Evolutionary conservation across 2,797 vertebrate species (phyloP).

Genomic region (Antennarius maculatus): DNA sequence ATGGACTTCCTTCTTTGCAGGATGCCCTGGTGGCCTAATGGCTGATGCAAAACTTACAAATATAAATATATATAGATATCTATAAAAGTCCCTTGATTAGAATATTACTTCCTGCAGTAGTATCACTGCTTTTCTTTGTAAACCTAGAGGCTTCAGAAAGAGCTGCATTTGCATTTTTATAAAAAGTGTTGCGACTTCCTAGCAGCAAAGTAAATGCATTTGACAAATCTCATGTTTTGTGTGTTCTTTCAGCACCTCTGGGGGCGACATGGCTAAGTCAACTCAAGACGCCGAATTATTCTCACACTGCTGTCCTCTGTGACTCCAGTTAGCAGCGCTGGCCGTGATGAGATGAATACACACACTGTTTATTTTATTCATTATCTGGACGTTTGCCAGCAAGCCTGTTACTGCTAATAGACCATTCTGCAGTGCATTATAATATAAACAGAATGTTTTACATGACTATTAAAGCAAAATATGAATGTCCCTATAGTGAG

Average conservation of each 20-base stretch:
- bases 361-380: conserved; percentile 67
- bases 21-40: background rate
- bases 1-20: background rate
- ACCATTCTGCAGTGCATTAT: conserved; percentile 60
- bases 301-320: conserved; percentile 51
- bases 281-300: conserved; percentile 59
- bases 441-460: conserved; percentile 77
- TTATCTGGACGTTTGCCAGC: conserved; percentile 65
- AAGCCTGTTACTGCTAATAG: conserved; percentile 67
- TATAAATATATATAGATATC: too few relatives aligned
- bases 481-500: conserved; percentile 52
- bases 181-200: background rate
- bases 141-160: conserved; percentile 5
- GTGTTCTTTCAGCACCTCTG: conserved; percentile 29
- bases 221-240: conserved; percentile 56
- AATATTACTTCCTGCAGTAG: too few relatives aligned
- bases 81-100: too few relatives aligned
- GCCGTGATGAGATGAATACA: conserved; percentile 51
- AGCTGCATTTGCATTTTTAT: conserved; percentile 19
- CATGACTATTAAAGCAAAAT: conserved; percentile 69
- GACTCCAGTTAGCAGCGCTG: conserved; percentile 24
- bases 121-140: background rate
- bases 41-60: background rate
- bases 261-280: conserved; percentile 44
- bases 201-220: conserved; percentile 37